A percentile compares a stretch with the other conserved stretches of the same genome.
phyloP scores from a whole-genome alignment of 2,113 vertebrate species.

The Mobula birostris region DNA sequence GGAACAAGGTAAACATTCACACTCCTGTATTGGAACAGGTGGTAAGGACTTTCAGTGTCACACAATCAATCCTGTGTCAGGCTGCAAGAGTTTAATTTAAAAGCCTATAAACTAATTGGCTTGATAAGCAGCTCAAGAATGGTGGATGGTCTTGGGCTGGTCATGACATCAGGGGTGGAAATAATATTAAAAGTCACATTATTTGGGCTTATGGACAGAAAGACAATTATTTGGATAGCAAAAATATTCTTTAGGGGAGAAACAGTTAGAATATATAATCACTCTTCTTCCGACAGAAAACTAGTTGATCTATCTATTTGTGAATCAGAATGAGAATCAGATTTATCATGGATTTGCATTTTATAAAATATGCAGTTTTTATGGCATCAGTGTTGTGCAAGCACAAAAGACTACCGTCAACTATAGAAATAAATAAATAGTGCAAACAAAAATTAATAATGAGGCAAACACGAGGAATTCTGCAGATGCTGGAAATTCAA shows the following conservation, averaged over 20 bases:
- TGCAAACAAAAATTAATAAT: no score
- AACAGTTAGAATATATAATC: not conserved
- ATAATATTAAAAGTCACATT: not conserved
- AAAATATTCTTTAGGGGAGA: not conserved
- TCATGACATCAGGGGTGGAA: not conserved
- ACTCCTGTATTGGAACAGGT: not conserved
- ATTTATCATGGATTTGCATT: no score
- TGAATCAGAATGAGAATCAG: not conserved
- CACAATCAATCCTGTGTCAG: not conserved
- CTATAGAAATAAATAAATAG: no score
- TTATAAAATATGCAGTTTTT: no score
- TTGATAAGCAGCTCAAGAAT: not conserved
- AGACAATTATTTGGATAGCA: not conserved
- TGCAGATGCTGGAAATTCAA: no score
- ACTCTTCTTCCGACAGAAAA: no score
- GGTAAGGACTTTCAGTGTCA: not conserved
- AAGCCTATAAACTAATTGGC: not conserved
- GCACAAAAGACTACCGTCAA: no score
- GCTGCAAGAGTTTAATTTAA: not conserved
- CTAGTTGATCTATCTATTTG: not conserved
- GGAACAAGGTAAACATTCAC: conserved; percentile 28
- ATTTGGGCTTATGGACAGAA: not conserved
- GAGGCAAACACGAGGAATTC: no score
- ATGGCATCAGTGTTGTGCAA: no score
- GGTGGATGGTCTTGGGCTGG: not conserved